These are phyloP conservation scores for Mobula birostris DNA, from an alignment of 2,113 vertebrate species.

Conservation along the genomic window DNA sequence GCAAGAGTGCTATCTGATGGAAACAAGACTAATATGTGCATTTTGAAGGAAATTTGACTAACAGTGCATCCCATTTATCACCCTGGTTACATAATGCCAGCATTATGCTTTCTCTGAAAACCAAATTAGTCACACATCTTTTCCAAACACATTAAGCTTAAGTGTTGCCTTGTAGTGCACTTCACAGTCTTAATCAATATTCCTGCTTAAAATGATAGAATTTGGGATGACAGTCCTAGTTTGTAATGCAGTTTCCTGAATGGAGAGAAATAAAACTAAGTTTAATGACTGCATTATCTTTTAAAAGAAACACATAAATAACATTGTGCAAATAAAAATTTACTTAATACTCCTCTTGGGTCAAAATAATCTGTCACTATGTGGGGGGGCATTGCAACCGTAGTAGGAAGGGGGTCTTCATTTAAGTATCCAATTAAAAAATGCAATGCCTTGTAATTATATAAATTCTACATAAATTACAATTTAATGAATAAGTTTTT, in stretches of 20 bases:
- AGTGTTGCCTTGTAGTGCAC: constrained; percentile 24
- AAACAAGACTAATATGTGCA: not conserved
- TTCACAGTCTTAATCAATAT: constrained; percentile 12
- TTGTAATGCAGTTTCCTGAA: not conserved
- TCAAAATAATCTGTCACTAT: constrained; percentile 13
- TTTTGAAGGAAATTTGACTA: constrained; percentile 4
- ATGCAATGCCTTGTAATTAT: constrained; percentile 30
- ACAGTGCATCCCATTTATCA: not conserved
- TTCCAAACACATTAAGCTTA: constrained; percentile 20
- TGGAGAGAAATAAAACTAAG: not conserved
- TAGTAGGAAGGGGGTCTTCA: not conserved
- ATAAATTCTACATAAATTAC: constrained; percentile 65
- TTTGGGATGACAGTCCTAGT: not conserved
- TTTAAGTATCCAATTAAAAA: constrained; percentile 35
- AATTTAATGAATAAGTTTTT: constrained; percentile 67
- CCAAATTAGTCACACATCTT: constrained; percentile 32
- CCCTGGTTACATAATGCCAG: constrained; percentile 8
- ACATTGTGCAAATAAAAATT: not conserved
- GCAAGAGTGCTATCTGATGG: no score
- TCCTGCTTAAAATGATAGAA: not conserved
- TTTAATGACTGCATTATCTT: not conserved
- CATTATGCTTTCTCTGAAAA: not conserved
- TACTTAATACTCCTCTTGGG: constrained; percentile 13
- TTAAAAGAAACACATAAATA: not conserved
- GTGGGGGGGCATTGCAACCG: not conserved